These are phyloP conservation scores for Psettodes erumei DNA, from an alignment of 2,113 vertebrate species.

Conservation along the genomic window DNA sequence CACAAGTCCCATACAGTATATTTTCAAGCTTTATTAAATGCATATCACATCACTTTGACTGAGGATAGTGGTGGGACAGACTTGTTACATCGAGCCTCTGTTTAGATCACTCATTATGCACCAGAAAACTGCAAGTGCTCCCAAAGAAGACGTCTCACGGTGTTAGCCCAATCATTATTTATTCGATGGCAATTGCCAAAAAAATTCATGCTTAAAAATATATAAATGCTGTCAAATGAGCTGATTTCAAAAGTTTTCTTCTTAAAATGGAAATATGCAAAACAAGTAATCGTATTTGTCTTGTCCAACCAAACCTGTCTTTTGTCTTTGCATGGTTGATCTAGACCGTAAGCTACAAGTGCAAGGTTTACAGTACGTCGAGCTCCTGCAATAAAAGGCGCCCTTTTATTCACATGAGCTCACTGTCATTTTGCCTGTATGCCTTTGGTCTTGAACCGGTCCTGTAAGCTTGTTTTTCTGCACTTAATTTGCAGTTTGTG, in stretches of 20 bases:
- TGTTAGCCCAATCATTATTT: not conserved
- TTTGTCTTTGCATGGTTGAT: slow-evolving; percentile 29
- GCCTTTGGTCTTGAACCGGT: not conserved
- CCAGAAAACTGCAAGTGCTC: slow-evolving; percentile 45
- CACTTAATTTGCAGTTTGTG: slow-evolving; percentile 18
- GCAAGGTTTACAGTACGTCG: slow-evolving; percentile 34
- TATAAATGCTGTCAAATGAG: slow-evolving; percentile 8
- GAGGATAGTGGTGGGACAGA: not conserved
- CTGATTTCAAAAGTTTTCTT: not conserved
- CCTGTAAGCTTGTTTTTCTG: not conserved
- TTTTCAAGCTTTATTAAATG: slow-evolving; percentile 4
- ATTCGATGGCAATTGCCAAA: not conserved
- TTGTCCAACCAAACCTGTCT: slow-evolving; percentile 4
- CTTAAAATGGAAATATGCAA: not conserved
- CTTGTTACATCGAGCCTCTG: not conserved
- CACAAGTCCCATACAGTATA: not conserved
- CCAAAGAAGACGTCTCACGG: slow-evolving; percentile 16
- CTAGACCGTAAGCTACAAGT: slow-evolving; percentile 22
- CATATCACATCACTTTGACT: not conserved
- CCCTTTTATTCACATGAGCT: slow-evolving; percentile 16
- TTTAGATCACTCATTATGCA: not conserved
- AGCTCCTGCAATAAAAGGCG: slow-evolving; percentile 24
- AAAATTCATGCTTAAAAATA: not conserved
- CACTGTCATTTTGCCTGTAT: slow-evolving; percentile 1
- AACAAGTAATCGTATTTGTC: slow-evolving; percentile 3